These are phyloP conservation scores for Disparrhopalites patrizii DNA, from an alignment of 2,888 invertebrate genomes.

Conservation along the genomic window DNA sequence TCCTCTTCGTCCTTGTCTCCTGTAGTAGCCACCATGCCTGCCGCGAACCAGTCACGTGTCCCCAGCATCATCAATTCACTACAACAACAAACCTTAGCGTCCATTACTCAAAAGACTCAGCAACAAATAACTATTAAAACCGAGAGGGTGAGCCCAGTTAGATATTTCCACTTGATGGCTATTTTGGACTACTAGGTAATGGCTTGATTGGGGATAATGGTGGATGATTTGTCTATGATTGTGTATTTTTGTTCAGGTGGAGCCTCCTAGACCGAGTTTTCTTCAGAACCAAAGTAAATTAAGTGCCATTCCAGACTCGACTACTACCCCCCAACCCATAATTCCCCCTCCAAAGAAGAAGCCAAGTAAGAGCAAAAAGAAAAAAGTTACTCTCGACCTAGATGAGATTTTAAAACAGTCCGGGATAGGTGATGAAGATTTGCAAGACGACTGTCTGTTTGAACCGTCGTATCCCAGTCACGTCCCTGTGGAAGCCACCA, in stretches of 20 bases:
- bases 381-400: constrained; percentile 44
- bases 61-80: constrained; percentile 3
- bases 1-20: too few relatives aligned
- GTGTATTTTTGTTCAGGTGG: constrained; percentile 9
- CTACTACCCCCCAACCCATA: not conserved
- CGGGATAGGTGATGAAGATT: constrained; percentile 48
- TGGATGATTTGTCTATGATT: not conserved
- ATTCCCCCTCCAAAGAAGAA: constrained; percentile 40
- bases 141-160: constrained; percentile 23
- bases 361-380: constrained; percentile 38
- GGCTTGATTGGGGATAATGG: too few relatives aligned
- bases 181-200: too few relatives aligned
- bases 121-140: constrained; percentile 30
- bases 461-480: constrained; percentile 15
- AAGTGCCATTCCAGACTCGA: constrained; percentile 24
- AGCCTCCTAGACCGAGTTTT: not conserved
- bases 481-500: not conserved
- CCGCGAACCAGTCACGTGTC: not conserved
- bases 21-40: not conserved
- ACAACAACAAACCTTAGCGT: constrained; percentile 23
- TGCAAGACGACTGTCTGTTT: constrained; percentile 45
- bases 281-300: constrained; percentile 4
- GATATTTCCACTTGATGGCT: too few relatives aligned
- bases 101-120: constrained; percentile 26
- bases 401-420: constrained; percentile 46